Base-by-base conservation (phyloP, 2,113 vertebrate genomes). In the Melanerpes aurifrons region DNA sequence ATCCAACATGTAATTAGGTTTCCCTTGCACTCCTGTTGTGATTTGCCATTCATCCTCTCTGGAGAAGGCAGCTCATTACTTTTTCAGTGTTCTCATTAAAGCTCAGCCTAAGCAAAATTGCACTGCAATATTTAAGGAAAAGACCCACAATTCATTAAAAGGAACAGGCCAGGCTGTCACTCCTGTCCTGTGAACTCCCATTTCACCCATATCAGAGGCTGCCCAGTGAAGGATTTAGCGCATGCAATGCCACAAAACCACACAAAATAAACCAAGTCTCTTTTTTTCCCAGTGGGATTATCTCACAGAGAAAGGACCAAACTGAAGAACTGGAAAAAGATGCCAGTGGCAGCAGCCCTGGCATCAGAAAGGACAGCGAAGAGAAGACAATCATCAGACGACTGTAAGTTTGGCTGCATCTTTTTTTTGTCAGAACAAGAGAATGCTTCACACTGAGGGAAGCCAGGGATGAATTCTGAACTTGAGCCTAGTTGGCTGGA, bases 331-430 rank as follows among this genome's bases (percentile, higher is more conserved):
- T 76, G 61, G 92, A 97, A 96, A 89, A 97, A 95, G 94, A 95
- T 90, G 29, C 94, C 95, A 71, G 66, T 53, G 47, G 82, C 81
- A 76, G 96, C 32, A 84, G 87, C n/a, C 7, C 97, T 25, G 56
- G 92, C 16, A 59, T 29, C 54, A 61, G 91, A 31, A 86, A 92
- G 43, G 59, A 83, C 50, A 98, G 96, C 4, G 97, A 97, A 71
- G 98, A 99, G 84, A 99, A 97, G 94, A 98, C 97, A 6, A 98
- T 98, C 74, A 98, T 99, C 93, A 95, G 95, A 92, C 98, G 98
- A 90, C 97, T 99, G 99, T 99, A 92, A 98, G 99, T 98, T 29
- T 25, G 40, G 9, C 28, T 17, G 45, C 54, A 69, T 54, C 3
- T 47, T 40, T 57, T 40, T 57, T 81, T 59, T 31, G n/a, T 63